Evolutionary conservation across 2,888 invertebrate species (phyloP).

Genomic region (Hemicrepidius hirtus): DNA sequence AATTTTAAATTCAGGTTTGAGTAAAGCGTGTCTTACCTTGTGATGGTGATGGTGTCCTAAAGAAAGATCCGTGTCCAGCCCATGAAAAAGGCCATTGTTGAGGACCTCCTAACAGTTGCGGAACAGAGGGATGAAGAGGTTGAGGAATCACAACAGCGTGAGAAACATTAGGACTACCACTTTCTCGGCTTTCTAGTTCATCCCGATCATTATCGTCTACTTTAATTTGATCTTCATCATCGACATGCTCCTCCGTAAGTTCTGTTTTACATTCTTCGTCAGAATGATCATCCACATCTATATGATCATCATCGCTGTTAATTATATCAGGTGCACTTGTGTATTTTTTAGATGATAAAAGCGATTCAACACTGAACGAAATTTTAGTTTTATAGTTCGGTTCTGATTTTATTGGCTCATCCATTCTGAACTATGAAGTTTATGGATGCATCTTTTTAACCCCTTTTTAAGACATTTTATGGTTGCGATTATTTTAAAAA

Average conservation of each 20-base stretch:
- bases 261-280: conserved; percentile 67
- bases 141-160: conserved; percentile 81
- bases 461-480: neutral
- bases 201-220: conserved; percentile 66
- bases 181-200: conserved; percentile 70
- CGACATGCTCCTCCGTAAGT: conserved; percentile 66
- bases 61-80: conserved; percentile 77
- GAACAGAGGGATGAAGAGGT: conserved; percentile 78
- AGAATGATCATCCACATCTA: conserved; percentile 73
- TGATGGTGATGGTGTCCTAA: conserved; percentile 76
- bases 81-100: conserved; percentile 80
- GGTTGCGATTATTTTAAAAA: neutral
- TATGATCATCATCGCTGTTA: conserved; percentile 58
- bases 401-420: conserved; percentile 61
- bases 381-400: conserved; percentile 78
- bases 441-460: conserved; percentile 8
- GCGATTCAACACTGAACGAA: conserved; percentile 83
- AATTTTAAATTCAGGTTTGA: too few relatives aligned
- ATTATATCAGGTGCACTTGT: conserved; percentile 51
- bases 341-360: conserved; percentile 71
- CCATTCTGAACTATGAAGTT: conserved; percentile 16
- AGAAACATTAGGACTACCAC: conserved; percentile 73
- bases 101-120: conserved; percentile 73
- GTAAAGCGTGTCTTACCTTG: conserved; percentile 77
- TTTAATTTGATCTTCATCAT: conserved; percentile 70